Percentiles rank a stretch among this genome's conserved stretches.
Evolutionary conservation across 1,140 invertebrate species (phyloP).

Genomic region (Sminthurides bifidus): DNA sequence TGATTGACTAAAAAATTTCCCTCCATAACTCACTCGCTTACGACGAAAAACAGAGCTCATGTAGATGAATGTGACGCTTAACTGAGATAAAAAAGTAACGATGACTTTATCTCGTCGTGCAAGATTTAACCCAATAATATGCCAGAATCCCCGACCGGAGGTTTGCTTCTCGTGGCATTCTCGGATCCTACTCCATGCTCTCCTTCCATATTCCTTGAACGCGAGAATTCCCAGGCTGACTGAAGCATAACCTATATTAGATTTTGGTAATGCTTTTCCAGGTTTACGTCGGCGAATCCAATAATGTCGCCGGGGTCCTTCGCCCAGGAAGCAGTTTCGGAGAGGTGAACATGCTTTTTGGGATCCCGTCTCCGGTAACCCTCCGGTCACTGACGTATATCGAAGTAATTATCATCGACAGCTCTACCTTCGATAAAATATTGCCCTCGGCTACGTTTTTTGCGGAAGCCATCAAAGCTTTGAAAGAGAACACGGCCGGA

Average conservation of each 20-base stretch:
- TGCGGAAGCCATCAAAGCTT: background rate
- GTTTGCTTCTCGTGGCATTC: no score
- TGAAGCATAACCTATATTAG: background rate
- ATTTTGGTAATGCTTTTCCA: background rate
- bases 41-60: no score
- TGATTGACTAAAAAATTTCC: no score
- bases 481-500: background rate
- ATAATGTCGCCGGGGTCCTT: background rate
- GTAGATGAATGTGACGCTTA: no score
- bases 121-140: no score
- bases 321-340: conserved; percentile 10
- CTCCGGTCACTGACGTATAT: conserved; percentile 4
- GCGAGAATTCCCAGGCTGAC: no score
- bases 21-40: no score
- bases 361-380: conserved; percentile 6
- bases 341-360: conserved; percentile 7
- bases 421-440: conserved; percentile 3
- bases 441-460: background rate
- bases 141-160: no score
- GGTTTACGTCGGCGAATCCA: conserved; percentile 6
- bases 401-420: conserved; percentile 8
- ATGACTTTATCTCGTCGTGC: no score
- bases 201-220: no score
- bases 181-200: no score
- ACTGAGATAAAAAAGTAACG: no score